Evolutionary conservation across 2,113 vertebrate genomes (phyloP), one percentile per base, ranked within the genome.

Genomic region (Prionailurus bengalensis): DNA sequence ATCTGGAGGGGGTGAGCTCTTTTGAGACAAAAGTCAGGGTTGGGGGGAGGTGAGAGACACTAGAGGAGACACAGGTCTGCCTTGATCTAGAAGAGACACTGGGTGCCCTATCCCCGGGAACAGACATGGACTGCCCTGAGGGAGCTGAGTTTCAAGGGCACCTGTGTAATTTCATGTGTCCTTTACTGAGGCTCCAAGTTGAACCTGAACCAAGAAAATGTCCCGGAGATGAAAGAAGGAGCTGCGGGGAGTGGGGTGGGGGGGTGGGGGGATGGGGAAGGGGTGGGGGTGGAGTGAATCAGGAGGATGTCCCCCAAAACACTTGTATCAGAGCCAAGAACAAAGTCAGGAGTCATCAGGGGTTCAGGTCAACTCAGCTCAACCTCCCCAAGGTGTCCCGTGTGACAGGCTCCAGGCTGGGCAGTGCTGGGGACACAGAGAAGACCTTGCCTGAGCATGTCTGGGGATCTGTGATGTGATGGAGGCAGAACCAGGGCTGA

Each of bases 1-100:
- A 95, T 29, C 80, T 51, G 65, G 63, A 95, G 45, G 48, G 82
- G 96, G 96, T 98, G 87, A 98, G 97, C 71, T 9, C 48, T 80
- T 80, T 73, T 71, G 71, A 86, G 89, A 66, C 39, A 55, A n/a
- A 29, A 61, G 48, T 39, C 8, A 4, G 42, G 27, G 48, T 7
- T 6, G 16, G 5, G 4, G 45, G 0, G 0, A 91, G 13, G 13
- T 13, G 27, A 33, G 63, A 74, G 27, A 48, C 14, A 48, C 14
- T 1, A 27, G 29, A 70, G 65, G 48, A 63, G 21, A 63, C 31
- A n/a, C 0, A 27, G 12, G 25, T 65, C 48, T 61, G 66, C 19
- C 0, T 21, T 19, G 12, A 51, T 29, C 63, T n/a, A 5, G 48
- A 68, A 48, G 5, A 71, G 68, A 71, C 21, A 27, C 1, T 4